phyloP scores from a whole-genome alignment of 2,888 invertebrate genomes.

The Aphelenchoides bicaudatus region DNA sequence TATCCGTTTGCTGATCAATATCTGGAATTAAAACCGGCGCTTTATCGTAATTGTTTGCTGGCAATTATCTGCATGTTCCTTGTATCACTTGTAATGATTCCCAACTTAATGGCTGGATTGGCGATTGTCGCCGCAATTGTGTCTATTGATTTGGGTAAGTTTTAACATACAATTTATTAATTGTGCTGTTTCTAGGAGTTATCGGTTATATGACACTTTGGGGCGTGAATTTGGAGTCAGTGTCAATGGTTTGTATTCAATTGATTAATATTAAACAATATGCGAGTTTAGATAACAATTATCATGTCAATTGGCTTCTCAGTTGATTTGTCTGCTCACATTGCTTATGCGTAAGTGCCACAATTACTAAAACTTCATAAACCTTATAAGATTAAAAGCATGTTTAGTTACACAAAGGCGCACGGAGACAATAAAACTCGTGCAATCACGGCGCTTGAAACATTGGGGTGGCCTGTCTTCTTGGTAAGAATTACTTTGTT shows the following conservation, averaged over 20 bases:
- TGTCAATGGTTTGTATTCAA: no score
- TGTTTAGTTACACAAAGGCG: constrained; percentile 88
- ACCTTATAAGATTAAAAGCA: no score
- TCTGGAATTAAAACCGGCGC: constrained; percentile 55
- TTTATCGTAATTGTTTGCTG: constrained; percentile 72
- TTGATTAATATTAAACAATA: no score
- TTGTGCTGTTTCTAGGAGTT: no score
- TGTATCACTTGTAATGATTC: constrained; percentile 86
- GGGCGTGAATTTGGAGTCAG: constrained; percentile 71
- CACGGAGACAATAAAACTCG: constrained; percentile 66
- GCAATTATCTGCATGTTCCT: constrained; percentile 89
- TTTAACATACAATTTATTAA: constrained; percentile 12
- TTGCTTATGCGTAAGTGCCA: constrained; percentile 81
- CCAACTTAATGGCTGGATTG: constrained; percentile 80
- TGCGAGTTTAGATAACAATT: no score
- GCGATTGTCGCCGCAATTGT: constrained; percentile 91
- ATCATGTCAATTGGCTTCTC: constrained; percentile 96
- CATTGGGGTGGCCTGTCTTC: constrained; percentile 82
- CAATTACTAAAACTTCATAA: no score
- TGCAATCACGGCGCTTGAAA: constrained; percentile 80
- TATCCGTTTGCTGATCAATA: constrained; percentile 82
- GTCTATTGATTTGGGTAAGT: constrained; percentile 56
- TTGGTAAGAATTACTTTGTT: constrained; percentile 31
- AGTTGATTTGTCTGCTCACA: constrained; percentile 65
- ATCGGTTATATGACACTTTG: constrained; percentile 59